Base-by-base conservation (phyloP, 2,888 invertebrate species). In the Aplocera efformata region DNA sequence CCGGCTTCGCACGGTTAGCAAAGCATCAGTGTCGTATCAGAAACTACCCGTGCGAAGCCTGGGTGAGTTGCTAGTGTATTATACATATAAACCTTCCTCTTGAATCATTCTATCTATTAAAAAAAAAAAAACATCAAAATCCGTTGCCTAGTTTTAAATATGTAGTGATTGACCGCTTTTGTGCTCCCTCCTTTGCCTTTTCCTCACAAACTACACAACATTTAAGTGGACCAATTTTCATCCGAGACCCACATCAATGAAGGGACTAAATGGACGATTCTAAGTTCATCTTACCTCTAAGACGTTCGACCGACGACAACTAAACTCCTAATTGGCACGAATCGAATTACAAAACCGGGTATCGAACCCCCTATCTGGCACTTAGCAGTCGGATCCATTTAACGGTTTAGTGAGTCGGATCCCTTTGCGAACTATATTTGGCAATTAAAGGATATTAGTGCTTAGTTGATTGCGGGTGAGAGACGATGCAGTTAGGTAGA, bases 321-420 rank as follows among this genome's bases (percentile, higher is more conserved):
- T 79, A 79, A 83, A 82, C 79, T 81, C 65, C 74, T 86, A 86
- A 88, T 88, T 86, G 86, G 79, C 64, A 62, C 65, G 73, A 88
- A 88, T 88, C 84, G 75, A 88, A 83, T 88, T 86, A 86, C 82
- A 73, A 60, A 75, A 76, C 75, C 66, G 79, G 72, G 83, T 82
- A 85, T 84, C 84, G 84, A 85, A 82, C 79, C 83, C 76, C 72
- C 80, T 75, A 85, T 84, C 79, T 67, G 58, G 81, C 86, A 86
- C 86, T 86, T 83, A 85, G 72, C 69, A 67, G 63, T 58, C 54
- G 72, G 76, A 81, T 82, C 86, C 86, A 83, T 88, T 88, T 86
- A 88, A 84, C 85, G 86, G 85, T 84, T 86, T 84, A 85, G 81
- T 83, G 74, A 80, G 81, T 74, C 62, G 77, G 71, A 81, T 79